Evolutionary conservation across 2,888 invertebrate genomes (phyloP), one percentile per base, ranked within the genome.

Genomic region (Morpho deidamia): DNA sequence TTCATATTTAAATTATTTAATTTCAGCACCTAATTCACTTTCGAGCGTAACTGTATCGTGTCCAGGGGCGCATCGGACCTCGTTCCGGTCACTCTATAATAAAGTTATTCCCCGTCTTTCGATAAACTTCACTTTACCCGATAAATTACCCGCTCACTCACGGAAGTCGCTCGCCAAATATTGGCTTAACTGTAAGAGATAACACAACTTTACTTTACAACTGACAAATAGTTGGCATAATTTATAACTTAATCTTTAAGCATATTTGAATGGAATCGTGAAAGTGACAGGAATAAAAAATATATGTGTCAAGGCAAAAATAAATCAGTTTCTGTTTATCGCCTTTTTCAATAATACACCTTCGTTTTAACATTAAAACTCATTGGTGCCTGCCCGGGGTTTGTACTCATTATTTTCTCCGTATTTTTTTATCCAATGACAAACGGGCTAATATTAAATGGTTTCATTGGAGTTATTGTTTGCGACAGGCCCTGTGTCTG

Each of bases 71-170:
- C 67, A 65, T 69, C 70, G 70, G 72, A 75, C 73, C 74, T 63
- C 73, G 74, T 78, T 89, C 88, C 89, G 89, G 86, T 88, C 86
- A 87, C 79, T 86, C 83, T 83, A 83, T 90, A 90, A 90, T 89
- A 90, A 89, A 89, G 87, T 90, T 87, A 88, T 88, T 89, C 84
- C 73, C 84, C 77, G 83, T 81, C 86, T 86, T 88, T 85, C 88
- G 90, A 89, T 89, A 89, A 87, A 90, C 83, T 88, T 82, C 80
- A 85, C 81, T 88, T 86, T 87, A 81, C 77, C 79, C 81, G 69
- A 89, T 90, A 89, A 89, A 89, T 89, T 88, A 89, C 81, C 79
- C 76, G 81, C 76, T 75, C 83, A 78, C 78, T 78, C 76, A 74
- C 80, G 79, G 78, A 79, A 77, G 74, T 75, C 67, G 72, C 66